Conservation (phyloP, 2,888 invertebrate genomes). For the Aleiodes testaceus region DNA sequence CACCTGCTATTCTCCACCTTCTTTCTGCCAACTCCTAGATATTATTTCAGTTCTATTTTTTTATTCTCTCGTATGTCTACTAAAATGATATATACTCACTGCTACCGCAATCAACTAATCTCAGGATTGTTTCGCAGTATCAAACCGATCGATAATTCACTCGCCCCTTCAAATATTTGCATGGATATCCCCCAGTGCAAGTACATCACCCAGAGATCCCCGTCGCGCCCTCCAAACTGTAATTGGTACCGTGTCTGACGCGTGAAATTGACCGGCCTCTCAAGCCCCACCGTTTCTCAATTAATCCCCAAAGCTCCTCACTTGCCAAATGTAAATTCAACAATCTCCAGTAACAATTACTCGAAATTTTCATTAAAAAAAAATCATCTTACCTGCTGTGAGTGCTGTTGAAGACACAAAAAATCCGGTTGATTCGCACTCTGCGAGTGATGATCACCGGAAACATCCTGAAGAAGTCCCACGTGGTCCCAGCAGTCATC, state of each 20-base stretch:
- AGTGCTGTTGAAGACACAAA: constrained; percentile 58
- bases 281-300: constrained; percentile 30
- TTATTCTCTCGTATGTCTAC: no score
- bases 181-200: constrained; percentile 37
- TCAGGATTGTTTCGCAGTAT: constrained; percentile 36
- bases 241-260: constrained; percentile 40
- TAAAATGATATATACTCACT: constrained; percentile 1
- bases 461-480: constrained; percentile 69
- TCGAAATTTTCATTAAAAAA: no score
- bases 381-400: constrained; percentile 62
- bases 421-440: constrained; percentile 51
- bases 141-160: constrained; percentile 43
- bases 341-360: neutral
- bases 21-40: constrained; percentile 7
- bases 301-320: constrained; percentile 33
- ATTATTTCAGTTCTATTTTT: neutral
- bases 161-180: constrained; percentile 43
- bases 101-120: constrained; percentile 15
- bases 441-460: constrained; percentile 63
- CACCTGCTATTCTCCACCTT: neutral
- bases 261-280: constrained; percentile 30
- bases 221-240: constrained; percentile 32
- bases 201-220: constrained; percentile 20
- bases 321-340: constrained; percentile 7
- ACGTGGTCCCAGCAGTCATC: constrained; percentile 72